A percentile compares a stretch with the other conserved stretches of the same genome.
Conservation (phyloP, 1,140 invertebrate genomes). For the Philotrypesis tridentata region DNA sequence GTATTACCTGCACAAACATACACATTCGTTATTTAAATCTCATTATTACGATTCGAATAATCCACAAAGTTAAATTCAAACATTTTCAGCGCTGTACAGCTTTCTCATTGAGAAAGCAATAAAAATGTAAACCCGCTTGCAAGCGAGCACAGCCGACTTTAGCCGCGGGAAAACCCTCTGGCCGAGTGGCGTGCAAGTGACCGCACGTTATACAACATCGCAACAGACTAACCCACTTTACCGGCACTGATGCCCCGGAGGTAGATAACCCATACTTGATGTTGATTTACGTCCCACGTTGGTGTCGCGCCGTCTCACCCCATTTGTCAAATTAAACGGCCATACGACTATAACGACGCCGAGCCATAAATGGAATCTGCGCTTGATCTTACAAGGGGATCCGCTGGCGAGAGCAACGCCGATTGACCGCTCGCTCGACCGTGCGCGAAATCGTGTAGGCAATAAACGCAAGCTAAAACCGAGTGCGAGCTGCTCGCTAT, state of each 20-base stretch:
- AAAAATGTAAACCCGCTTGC: no score
- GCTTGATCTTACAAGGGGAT: background rate
- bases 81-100: no score
- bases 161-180: no score
- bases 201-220: background rate
- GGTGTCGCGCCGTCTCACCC: background rate
- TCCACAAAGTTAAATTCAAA: no score
- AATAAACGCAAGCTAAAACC: background rate
- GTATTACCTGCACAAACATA: no score
- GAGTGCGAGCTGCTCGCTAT: background rate
- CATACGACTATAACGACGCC: background rate
- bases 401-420: background rate
- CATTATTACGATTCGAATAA: no score
- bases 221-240: conserved; percentile 15
- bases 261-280: conserved; percentile 8
- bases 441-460: background rate
- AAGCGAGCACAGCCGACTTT: no score
- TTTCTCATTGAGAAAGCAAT: no score
- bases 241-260: background rate
- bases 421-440: background rate
- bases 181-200: background rate
- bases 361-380: conserved; percentile 31
- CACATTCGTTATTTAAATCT: no score
- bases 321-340: conserved; percentile 24
- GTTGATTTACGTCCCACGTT: conserved; percentile 21